A percentile compares a stretch with the other conserved stretches of the same genome.
phyloP scores from a whole-genome alignment of 2,113 vertebrate genomes.

The Pipa parva region DNA sequence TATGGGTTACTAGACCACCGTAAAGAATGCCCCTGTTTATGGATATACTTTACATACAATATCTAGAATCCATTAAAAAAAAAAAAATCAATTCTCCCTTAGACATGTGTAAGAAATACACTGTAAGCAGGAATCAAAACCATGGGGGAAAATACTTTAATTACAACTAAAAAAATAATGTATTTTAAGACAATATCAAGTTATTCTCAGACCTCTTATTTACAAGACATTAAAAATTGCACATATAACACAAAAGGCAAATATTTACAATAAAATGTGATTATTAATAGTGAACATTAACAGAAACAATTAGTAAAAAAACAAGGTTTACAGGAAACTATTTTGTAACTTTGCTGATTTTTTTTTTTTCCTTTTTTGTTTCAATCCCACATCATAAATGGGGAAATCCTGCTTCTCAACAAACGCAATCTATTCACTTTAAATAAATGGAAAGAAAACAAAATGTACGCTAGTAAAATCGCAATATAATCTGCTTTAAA shows the following conservation, averaged over 20 bases:
- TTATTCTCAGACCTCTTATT: conserved; percentile 15
- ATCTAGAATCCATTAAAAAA: no score
- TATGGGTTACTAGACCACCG: no score
- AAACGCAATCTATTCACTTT: conserved; percentile 28
- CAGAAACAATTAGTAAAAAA: conserved; percentile 39
- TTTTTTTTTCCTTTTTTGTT: conserved; percentile 28
- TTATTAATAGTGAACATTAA: conserved; percentile 33
- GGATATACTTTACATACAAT: no score
- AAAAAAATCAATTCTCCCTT: no score
- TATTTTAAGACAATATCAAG: conserved; percentile 2
- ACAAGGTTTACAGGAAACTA: conserved; percentile 36
- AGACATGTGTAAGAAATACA: no score
- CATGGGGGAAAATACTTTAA: conserved; percentile 7
- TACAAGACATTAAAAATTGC: conserved; percentile 12
- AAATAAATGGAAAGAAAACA: conserved; percentile 15
- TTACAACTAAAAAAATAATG: conserved; percentile 17
- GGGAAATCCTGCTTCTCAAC: conserved; percentile 33
- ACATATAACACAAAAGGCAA: conserved; percentile 32
- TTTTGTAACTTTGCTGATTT: conserved; percentile 22
- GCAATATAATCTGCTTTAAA: no score
- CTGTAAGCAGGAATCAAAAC: neutral
- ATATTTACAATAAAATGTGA: conserved; percentile 35
- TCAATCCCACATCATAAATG: conserved; percentile 35
- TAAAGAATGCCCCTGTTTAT: no score
- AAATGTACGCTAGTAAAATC: conserved; percentile 14